Percentiles rank a stretch among this genome's conserved stretches.
phyloP scores from a whole-genome alignment of 2,113 vertebrate genomes.

The Rhagologus leucostigma region DNA sequence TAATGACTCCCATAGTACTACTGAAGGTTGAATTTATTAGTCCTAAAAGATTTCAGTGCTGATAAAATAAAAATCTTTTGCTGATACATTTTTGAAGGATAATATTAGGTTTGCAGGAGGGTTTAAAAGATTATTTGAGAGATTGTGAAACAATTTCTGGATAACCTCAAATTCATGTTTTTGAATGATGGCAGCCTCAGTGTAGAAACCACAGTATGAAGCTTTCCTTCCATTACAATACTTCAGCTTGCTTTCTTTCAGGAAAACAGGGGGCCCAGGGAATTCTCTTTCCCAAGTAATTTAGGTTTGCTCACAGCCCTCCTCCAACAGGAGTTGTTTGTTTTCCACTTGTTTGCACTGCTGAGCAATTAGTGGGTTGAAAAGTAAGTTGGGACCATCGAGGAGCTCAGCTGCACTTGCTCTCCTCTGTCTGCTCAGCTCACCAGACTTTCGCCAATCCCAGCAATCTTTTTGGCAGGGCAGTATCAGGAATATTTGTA shows the following conservation, averaged over 20 bases:
- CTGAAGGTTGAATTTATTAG: background rate
- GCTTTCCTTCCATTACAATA: background rate
- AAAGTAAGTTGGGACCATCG: accelerated
- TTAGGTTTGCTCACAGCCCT: background rate
- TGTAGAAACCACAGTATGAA: background rate
- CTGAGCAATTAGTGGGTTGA: background rate
- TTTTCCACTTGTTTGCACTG: background rate
- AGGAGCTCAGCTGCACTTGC: background rate
- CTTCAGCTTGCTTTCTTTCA: background rate
- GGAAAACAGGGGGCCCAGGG: background rate
- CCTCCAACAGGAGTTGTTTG: background rate
- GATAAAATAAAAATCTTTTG: background rate
- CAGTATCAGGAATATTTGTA: background rate
- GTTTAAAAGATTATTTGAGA: background rate
- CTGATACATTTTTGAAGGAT: background rate
- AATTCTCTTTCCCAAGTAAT: background rate
- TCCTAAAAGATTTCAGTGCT: background rate
- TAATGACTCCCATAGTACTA: background rate
- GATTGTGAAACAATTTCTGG: slow-evolving; percentile 6
- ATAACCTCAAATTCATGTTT: background rate
- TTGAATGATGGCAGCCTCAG: background rate
- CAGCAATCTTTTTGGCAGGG: background rate
- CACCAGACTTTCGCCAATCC: background rate
- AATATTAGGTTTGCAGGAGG: background rate
- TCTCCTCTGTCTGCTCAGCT: background rate